phyloP scores from a whole-genome alignment of 2,113 vertebrate species.

The Ia io region DNA sequence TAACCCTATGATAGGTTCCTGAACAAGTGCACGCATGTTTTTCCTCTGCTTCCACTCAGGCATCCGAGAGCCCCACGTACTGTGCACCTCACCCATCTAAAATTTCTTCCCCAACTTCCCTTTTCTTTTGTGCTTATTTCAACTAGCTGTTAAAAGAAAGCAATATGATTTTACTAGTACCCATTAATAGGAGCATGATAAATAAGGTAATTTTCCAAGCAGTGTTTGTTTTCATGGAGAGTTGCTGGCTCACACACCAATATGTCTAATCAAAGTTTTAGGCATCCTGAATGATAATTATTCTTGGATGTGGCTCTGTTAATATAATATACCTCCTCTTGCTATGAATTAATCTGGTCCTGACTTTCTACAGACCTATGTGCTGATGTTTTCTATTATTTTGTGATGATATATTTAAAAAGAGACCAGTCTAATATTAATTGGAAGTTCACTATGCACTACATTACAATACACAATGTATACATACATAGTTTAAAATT shows the following conservation, averaged over 20 bases:
- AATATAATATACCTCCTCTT: neutral
- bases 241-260: neutral
- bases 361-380: neutral
- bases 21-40: neutral
- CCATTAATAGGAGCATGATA: neutral
- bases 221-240: neutral
- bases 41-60: neutral
- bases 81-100: neutral
- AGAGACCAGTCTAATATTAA: neutral
- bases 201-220: neutral
- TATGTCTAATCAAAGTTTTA: neutral
- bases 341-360: neutral
- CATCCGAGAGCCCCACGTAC: neutral
- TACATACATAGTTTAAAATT: neutral
- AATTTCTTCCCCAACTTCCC: neutral
- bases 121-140: neutral
- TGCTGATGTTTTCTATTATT: neutral
- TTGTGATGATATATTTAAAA: neutral
- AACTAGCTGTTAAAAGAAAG: neutral
- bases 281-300: neutral
- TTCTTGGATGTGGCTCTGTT: neutral
- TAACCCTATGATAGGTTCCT: neutral
- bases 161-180: neutral
- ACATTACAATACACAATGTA: neutral
- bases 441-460: neutral